Conservation (phyloP, 2,888 invertebrate species). For the Parnassius apollo region DNA sequence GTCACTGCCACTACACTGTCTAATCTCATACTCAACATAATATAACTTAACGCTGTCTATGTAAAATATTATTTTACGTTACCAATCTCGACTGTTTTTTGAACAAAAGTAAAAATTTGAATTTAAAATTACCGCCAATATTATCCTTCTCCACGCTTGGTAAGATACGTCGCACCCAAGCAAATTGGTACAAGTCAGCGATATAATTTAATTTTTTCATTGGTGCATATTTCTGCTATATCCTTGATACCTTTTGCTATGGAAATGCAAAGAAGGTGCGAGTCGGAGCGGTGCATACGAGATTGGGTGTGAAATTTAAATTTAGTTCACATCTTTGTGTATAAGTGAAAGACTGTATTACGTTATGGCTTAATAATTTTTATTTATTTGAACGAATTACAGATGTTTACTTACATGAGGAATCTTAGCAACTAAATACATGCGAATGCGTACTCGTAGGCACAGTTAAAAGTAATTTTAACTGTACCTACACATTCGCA, state of each 20-base stretch:
- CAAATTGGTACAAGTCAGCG: slow-evolving; percentile 20
- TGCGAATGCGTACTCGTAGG: too few relatives aligned
- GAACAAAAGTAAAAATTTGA: slow-evolving; percentile 1
- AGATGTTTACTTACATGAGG: too few relatives aligned
- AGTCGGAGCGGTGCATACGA: slow-evolving; percentile 22
- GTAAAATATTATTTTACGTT: too few relatives aligned
- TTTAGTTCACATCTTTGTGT: slow-evolving; percentile 12
- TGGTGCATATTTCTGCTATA: slow-evolving; percentile 16
- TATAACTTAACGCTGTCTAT: too few relatives aligned
- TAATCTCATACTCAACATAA: too few relatives aligned
- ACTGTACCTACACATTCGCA: too few relatives aligned
- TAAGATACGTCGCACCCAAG: slow-evolving; percentile 4
- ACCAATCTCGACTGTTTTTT: not conserved
- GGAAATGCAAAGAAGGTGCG: slow-evolving; percentile 25
- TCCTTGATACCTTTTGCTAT: slow-evolving; percentile 19
- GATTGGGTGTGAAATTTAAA: slow-evolving; percentile 22
- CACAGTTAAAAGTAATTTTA: too few relatives aligned
- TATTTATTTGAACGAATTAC: not conserved
- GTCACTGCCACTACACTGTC: too few relatives aligned
- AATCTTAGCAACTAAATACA: too few relatives aligned
- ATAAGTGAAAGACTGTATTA: slow-evolving; percentile 5
- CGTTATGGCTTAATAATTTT: not conserved
- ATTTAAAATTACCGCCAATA: not conserved
- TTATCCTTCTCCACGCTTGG: not conserved
- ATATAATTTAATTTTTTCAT: slow-evolving; percentile 23